Percentiles rank a stretch among this genome's conserved stretches.
Evolutionary conservation across 1,140 invertebrate species (phyloP).

Genomic region (Lanistes nyassanus): DNA sequence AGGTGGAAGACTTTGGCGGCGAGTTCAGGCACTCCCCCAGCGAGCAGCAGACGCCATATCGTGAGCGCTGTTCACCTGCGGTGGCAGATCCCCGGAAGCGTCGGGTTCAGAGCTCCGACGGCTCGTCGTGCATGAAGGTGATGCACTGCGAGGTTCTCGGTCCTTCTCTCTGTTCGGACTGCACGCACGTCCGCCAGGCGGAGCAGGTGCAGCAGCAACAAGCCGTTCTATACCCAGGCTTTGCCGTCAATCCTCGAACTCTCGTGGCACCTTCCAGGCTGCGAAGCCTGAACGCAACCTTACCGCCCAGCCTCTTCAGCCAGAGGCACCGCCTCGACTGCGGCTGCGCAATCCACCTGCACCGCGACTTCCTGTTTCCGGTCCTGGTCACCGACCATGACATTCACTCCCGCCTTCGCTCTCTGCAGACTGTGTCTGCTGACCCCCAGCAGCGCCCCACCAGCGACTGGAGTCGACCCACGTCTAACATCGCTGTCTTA

Average conservation of each 20-base stretch:
- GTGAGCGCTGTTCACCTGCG: no score
- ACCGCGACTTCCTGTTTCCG: conserved; percentile 28
- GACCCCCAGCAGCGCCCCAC: not conserved
- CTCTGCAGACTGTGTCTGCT: not conserved
- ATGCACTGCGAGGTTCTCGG: conserved; percentile 24
- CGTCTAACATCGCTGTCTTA: not conserved
- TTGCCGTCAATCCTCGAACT: conserved; percentile 10
- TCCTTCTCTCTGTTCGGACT: conserved; percentile 18
- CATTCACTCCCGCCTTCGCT: not conserved
- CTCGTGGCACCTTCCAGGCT: conserved; percentile 14
- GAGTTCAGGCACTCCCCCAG: no score
- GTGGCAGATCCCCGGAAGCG: not conserved
- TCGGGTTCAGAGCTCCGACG: not conserved
- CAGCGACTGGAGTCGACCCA: not conserved
- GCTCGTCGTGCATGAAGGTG: conserved; percentile 12
- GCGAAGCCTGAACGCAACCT: not conserved
- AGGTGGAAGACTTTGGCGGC: not conserved
- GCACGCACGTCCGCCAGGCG: conserved; percentile 11
- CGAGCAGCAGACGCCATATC: no score
- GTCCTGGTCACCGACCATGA: conserved; percentile 18
- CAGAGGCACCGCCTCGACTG: conserved; percentile 16
- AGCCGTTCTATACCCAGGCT: conserved; percentile 7
- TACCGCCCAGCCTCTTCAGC: not conserved
- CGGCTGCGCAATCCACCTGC: conserved; percentile 19
- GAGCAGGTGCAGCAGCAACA: conserved; percentile 4